Conservation (phyloP, 2,888 invertebrate species). For the Rapana venosa region DNA sequence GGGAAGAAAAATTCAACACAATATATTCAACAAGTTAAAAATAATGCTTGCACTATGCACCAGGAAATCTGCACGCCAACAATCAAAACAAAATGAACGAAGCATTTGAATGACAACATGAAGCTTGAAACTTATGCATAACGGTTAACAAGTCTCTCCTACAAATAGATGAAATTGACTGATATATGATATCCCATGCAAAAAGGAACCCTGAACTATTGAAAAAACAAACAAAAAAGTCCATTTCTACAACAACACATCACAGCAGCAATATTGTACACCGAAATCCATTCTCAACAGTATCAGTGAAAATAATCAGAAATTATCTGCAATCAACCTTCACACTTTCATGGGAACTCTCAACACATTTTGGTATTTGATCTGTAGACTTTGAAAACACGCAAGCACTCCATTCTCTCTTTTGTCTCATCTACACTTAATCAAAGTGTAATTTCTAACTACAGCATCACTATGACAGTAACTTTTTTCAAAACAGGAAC, state of each 20-base stretch:
- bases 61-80: not conserved
- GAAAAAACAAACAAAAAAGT: not conserved
- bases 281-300: not conserved
- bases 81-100: not conserved
- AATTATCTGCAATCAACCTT: too few relatives aligned
- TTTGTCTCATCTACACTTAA: too few relatives aligned
- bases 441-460: too few relatives aligned
- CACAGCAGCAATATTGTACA: not conserved
- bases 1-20: not conserved
- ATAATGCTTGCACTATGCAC: conserved; percentile 20
- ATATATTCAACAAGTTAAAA: not conserved
- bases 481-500: too few relatives aligned
- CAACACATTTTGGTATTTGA: too few relatives aligned
- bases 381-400: too few relatives aligned
- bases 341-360: too few relatives aligned
- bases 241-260: not conserved
- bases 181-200: not conserved
- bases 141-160: not conserved
- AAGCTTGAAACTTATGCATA: not conserved
- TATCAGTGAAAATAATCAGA: not conserved
- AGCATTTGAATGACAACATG: not conserved
- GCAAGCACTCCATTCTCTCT: too few relatives aligned
- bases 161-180: not conserved
- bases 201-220: not conserved
- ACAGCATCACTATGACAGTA: too few relatives aligned